Conservation (phyloP, 2,888 invertebrate species). For the Dynastes tityus region DNA sequence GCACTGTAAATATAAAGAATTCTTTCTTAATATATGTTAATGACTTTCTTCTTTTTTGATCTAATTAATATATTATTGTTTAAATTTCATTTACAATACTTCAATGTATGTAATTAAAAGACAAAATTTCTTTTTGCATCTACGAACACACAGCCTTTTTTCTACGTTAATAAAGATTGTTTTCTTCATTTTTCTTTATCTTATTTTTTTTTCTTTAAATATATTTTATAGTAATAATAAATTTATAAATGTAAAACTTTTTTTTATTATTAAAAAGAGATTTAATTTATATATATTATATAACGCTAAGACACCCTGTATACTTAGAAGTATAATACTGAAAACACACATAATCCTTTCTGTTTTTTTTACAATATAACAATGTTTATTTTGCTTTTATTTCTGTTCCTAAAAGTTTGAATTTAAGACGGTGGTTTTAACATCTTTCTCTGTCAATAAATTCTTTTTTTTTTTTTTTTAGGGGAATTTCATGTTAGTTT, state of each 20-base stretch:
- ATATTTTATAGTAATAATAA: slow-evolving; percentile 55
- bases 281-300: slow-evolving; percentile 28
- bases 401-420: neutral
- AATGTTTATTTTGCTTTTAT: neutral
- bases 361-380: neutral
- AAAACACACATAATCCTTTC: slow-evolving; percentile 46
- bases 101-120: neutral
- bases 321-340: slow-evolving; percentile 58
- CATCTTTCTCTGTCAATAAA: neutral
- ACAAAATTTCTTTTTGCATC: slow-evolving; percentile 20
- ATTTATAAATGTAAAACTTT: slow-evolving; percentile 43
- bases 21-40: too few species aligned
- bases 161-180: slow-evolving; percentile 50
- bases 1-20: too few species aligned
- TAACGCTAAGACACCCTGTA: slow-evolving; percentile 55
- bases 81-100: neutral
- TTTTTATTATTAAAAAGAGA: slow-evolving; percentile 21
- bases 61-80: neutral
- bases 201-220: slow-evolving; percentile 51
- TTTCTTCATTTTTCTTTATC: too few species aligned
- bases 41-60: too few species aligned
- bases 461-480: too few species aligned
- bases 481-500: too few species aligned
- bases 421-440: too few species aligned
- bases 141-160: slow-evolving; percentile 27